Base-by-base conservation (phyloP, 2,888 invertebrate species). In the Cenopis cana region DNA sequence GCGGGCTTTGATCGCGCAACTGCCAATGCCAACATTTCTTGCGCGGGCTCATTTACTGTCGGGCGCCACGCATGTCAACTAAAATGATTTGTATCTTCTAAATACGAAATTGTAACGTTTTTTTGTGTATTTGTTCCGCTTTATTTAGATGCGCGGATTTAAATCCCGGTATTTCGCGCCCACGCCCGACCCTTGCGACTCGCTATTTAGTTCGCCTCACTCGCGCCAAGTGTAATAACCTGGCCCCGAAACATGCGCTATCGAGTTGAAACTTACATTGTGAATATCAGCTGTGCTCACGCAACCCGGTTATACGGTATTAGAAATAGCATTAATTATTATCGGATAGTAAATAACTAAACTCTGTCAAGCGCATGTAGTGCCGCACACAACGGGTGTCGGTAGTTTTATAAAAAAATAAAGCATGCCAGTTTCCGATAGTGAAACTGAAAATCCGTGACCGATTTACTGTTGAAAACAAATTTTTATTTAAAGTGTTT, bases 81-180 rank as follows among this genome's bases (percentile, higher is more conserved):
- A 52, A 62, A 68, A 52, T 57, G 56, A 68, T 59, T 68, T 52
- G 59, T 68, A 38, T 68, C 4, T 36, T 59, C 52, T 68, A 57
- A 68, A 59, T 59, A 17, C 50, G 52, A 59, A 54, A 59, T 33
- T 33, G 29, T 55, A 55, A 61, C 11, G 36, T 38, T 36, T 33
- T 67, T 46, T 59, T 68, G 38, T 38, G 29, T 20, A 57, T 66
- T 57, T 33, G 57, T 50, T 57, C 20, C 17, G n/a, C 36, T 50
- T 62, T 50, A 50, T 50, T 18, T 52, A 24, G 24, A 24, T 24
- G 24, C 29, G n/a, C 55, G 9, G 50, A 50, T 24, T 55, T 55
- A 55, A 55, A 55, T 36, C 55, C 64, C 18, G 52, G 64, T 52
- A 24, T 33, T 59, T 20, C 10, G 41, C 38, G 38, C 64, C 52